Conservation (phyloP, 2,113 vertebrate genomes). For the Cyphomyrus discorhynchus region DNA sequence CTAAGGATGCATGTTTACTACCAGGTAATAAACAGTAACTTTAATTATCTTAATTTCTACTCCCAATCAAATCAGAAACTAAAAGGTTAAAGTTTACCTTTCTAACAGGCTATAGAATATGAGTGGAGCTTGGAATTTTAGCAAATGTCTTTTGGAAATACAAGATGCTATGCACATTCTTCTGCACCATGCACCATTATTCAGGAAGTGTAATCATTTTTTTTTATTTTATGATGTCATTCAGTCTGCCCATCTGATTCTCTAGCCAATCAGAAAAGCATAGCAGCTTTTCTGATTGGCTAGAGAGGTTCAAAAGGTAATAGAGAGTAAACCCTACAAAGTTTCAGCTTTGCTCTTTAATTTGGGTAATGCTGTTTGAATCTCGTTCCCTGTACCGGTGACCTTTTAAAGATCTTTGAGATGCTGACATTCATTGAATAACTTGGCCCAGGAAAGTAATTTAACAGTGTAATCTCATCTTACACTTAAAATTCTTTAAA, state of each 20-base stretch:
- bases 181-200: background rate
- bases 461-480: background rate
- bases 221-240: background rate
- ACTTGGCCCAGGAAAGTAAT: background rate
- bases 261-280: too few relatives aligned
- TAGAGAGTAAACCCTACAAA: background rate
- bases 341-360: background rate
- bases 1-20: background rate
- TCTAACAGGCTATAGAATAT: background rate
- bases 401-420: background rate
- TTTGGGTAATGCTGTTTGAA: background rate
- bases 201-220: background rate
- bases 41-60: background rate
- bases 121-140: background rate
- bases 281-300: background rate
- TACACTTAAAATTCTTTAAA: background rate
- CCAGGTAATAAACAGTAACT: background rate
- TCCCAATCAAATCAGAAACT: background rate
- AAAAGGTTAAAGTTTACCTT: background rate
- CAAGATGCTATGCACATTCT: background rate
- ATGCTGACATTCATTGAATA: background rate
- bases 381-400: background rate
- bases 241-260: background rate
- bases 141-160: background rate
- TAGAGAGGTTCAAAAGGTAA: background rate